Percentiles rank a stretch among this genome's conserved stretches.
Conservation (phyloP, 2,888 invertebrate genomes). For the Caenorhabditis doughertyi region DNA sequence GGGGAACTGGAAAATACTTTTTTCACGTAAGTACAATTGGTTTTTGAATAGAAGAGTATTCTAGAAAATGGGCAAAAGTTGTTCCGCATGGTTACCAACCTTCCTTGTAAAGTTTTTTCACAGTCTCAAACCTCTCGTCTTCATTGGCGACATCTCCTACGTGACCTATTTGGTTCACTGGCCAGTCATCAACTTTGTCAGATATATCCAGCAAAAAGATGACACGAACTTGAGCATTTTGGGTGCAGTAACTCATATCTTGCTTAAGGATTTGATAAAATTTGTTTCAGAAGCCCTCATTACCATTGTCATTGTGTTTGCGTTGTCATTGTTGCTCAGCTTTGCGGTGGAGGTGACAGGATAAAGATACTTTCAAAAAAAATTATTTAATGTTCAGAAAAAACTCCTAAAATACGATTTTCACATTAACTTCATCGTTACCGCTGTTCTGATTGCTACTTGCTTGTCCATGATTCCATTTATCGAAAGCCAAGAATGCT, state of each 20-base stretch:
- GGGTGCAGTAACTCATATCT: background rate
- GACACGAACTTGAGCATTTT: background rate
- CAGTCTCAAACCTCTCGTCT: background rate
- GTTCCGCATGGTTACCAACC: too few species aligned
- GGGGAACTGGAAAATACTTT: conserved; percentile 13
- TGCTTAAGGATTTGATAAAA: background rate
- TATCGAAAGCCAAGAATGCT: conserved; percentile 15
- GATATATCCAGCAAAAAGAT: conserved; percentile 53
- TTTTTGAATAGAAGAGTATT: too few species aligned
- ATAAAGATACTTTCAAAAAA: background rate
- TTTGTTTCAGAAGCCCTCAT: conserved; percentile 42
- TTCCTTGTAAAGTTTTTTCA: conserved; percentile 4
- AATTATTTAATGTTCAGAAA: conserved; percentile 16
- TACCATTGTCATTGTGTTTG: background rate
- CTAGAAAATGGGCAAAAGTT: too few species aligned
- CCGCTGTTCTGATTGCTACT: background rate
- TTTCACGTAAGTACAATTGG: conserved; percentile 21
- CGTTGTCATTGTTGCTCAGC: background rate
- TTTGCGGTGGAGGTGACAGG: background rate
- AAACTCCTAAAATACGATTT: conserved; percentile 25
- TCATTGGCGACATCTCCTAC: conserved; percentile 59
- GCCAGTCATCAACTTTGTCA: conserved; percentile 60
- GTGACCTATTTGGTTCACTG: conserved; percentile 63
- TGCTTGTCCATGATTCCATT: conserved; percentile 19
- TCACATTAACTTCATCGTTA: background rate